Conservation (phyloP, 1,140 invertebrate species). For the Drosophila paulistorum region DNA sequence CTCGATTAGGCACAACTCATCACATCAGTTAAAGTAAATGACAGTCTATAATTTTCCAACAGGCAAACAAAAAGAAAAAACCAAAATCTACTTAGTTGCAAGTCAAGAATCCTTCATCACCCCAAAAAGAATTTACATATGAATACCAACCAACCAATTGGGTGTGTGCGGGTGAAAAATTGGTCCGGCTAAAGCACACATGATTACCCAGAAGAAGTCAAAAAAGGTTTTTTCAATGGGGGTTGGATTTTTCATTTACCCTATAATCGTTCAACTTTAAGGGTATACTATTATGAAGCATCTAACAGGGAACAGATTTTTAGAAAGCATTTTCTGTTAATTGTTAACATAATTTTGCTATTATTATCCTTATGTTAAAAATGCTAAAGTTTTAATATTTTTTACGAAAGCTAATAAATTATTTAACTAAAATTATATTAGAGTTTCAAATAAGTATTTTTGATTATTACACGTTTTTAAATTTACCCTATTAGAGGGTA, state of each 20-base stretch:
- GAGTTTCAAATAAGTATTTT: too few species aligned
- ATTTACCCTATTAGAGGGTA: not conserved
- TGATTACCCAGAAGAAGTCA: conserved; percentile 23
- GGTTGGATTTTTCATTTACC: conserved; percentile 21
- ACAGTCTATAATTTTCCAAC: conserved; percentile 41
- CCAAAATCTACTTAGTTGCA: conserved; percentile 35
- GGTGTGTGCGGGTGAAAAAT: conserved; percentile 34
- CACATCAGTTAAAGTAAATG: conserved; percentile 28
- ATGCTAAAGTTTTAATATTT: too few species aligned
- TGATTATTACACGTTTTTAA: too few species aligned
- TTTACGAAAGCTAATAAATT: too few species aligned
- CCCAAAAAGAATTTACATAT: conserved; percentile 48
- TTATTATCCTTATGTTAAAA: too few species aligned
- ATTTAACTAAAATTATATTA: too few species aligned
- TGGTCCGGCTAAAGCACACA: conserved; percentile 19
- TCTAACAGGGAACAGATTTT: too few species aligned
- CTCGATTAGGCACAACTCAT: conserved; percentile 2
- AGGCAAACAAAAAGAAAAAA: conserved; percentile 24
- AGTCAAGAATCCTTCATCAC: conserved; percentile 18
- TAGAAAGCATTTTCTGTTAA: too few species aligned
- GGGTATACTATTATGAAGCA: not conserved
- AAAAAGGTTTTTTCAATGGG: conserved; percentile 5
- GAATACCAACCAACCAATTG: conserved; percentile 23
- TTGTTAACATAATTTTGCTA: too few species aligned
- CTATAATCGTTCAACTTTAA: not conserved